Evolutionary conservation across 2,797 vertebrate species (phyloP).

Genomic region (Enteromius paludinosus): DNA sequence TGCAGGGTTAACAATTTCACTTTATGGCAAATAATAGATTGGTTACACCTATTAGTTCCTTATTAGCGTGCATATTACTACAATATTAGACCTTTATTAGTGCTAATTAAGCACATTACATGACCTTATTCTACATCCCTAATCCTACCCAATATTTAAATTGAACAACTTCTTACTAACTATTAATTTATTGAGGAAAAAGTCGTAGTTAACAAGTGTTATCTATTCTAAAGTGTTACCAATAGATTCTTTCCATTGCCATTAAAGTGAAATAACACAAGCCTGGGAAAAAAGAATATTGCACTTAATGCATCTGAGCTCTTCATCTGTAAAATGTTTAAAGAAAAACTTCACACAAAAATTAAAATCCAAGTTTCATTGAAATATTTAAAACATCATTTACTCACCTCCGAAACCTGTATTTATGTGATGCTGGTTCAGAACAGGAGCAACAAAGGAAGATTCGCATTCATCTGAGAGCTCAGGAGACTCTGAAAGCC

Average conservation of each 20-base stretch:
- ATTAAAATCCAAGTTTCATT: background rate
- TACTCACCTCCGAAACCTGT: background rate
- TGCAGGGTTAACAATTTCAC: background rate
- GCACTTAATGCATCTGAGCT: background rate
- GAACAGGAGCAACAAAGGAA: conserved; percentile 82
- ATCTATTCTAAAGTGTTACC: too few species aligned
- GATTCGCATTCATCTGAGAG: conserved; percentile 78
- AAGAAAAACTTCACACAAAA: background rate
- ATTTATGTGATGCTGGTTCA: conserved; percentile 67
- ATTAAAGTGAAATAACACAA: background rate
- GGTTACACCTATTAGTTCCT: too few species aligned
- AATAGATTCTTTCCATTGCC: background rate
- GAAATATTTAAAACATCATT: background rate
- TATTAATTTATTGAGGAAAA: too few species aligned
- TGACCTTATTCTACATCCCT: too few species aligned
- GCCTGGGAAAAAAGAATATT: background rate
- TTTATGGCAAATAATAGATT: background rate
- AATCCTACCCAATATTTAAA: too few species aligned
- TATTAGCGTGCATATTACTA: too few species aligned
- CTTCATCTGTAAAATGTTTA: background rate
- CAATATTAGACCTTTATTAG: too few species aligned
- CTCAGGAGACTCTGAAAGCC: conserved; percentile 76
- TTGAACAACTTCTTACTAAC: too few species aligned
- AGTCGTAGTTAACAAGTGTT: too few species aligned
- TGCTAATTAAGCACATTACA: too few species aligned